Conservation (phyloP, 2,888 invertebrate species). For the Lasius platythorax region DNA sequence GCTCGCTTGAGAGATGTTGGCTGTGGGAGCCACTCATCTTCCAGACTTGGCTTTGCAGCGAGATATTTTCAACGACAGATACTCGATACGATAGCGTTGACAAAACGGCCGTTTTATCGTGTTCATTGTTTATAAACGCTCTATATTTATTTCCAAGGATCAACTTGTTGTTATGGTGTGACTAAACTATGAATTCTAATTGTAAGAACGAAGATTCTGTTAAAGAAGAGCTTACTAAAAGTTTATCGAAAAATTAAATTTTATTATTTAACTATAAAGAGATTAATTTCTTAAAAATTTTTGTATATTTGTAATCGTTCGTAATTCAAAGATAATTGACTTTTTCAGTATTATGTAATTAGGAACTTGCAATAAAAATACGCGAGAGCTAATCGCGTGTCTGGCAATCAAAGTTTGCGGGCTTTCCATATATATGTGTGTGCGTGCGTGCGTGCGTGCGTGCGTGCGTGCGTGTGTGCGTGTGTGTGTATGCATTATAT, state of each 20-base stretch:
- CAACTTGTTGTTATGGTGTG: neutral
- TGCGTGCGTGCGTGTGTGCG: neutral
- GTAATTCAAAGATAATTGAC: neutral
- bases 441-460: neutral
- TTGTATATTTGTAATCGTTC: neutral
- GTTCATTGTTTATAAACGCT: neutral
- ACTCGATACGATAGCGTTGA: conserved; percentile 1
- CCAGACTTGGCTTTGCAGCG: conserved; percentile 10
- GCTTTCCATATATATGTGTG: neutral
- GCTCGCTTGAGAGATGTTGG: conserved; percentile 41
- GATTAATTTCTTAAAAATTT: neutral
- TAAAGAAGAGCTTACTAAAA: neutral
- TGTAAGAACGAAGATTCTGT: neutral
- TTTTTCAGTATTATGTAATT: neutral
- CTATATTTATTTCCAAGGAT: neutral
- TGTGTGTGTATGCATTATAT: conserved; percentile 1
- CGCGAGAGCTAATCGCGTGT: neutral
- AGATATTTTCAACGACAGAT: conserved; percentile 19
- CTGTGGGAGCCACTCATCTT: conserved; percentile 43
- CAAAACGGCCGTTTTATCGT: neutral
- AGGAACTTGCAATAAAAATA: conserved; percentile 2
- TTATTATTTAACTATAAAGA: neutral
- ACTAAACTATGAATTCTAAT: neutral
- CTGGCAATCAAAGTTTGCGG: neutral
- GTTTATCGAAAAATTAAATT: neutral